Base-by-base conservation (phyloP, 2,888 invertebrate genomes). In the Campopleginae sp. region DNA sequence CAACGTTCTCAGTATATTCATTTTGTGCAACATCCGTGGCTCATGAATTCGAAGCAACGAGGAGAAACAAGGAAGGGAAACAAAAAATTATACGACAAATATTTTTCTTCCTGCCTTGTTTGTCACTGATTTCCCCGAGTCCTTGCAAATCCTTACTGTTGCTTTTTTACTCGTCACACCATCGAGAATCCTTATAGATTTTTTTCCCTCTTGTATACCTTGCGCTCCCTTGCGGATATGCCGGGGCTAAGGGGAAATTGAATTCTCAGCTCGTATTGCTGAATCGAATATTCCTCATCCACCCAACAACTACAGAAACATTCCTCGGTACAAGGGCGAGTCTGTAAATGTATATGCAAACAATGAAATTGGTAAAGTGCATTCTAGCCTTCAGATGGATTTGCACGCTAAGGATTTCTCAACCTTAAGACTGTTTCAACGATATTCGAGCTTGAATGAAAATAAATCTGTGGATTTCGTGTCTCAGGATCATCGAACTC, bases 271-370 rank as follows among this genome's bases (percentile, higher is more conserved):
- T 4, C 48, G 75, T 68, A 54, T 33, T 51, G 71, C 80, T 75
- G 68, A 80, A 84, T 84, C 75, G 70, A 84, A 84, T 84, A 66
- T 76, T 70, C 44, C 51, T 70, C 61, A 80, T 83, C 83, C 63
- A 70, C 58, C 54, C 51, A 27, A 58, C 51, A 27, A 65, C 48
- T 51, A 48, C 31, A 23, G 27, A 63, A 48, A 79, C 66, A 58
- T 66, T 54, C 19, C 19, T 48, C 58, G n/a, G 14, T 74, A 42
- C 31, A 12, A 63, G 27, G 14, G 7, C 38, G 54, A 66, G 42
- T 46, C 46, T 54, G 23, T 54, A 10, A 19, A 12, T 58, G 42
- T 71, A 48, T 33, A 71, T 48, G 38, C 38, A 71, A 27, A 27
- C 27, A 46, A 42, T n/a, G 42, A 44, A 63, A 75, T 51, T 17